A percentile compares a stretch with the other conserved stretches of the same genome.
Conservation (phyloP, 2,888 invertebrate genomes). For the Stegophylla sp. region DNA sequence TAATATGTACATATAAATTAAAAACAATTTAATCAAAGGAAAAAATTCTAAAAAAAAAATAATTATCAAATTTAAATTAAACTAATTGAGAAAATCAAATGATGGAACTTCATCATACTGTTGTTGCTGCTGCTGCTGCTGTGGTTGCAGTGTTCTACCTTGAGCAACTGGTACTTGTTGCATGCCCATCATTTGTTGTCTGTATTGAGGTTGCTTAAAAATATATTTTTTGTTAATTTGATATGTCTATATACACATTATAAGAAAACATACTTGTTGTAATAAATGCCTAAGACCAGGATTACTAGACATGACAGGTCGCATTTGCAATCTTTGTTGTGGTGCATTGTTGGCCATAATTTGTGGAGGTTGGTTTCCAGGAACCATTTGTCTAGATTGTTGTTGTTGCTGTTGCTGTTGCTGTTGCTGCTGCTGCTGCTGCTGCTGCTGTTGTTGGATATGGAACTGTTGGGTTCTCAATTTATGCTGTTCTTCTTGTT, state of each 20-base stretch:
- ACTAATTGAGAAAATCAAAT: constrained; percentile 67
- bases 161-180: constrained; percentile 68
- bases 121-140: constrained; percentile 65
- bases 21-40: not conserved
- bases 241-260: no score
- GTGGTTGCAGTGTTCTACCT: constrained; percentile 65
- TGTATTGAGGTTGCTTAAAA: constrained; percentile 74
- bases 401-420: constrained; percentile 62
- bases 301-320: constrained; percentile 74
- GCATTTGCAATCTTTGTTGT: constrained; percentile 73
- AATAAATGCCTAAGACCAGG: constrained; percentile 81
- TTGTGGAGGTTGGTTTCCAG: constrained; percentile 64
- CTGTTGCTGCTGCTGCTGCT: constrained; percentile 64
- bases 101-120: constrained; percentile 68
- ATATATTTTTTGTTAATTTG: not conserved
- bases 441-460: constrained; percentile 67
- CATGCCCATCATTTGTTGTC: constrained; percentile 70
- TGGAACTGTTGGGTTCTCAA: constrained; percentile 66
- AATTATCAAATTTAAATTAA: not conserved
- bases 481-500: constrained; percentile 64
- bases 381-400: constrained; percentile 61
- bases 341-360: constrained; percentile 64
- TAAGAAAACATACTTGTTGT: constrained; percentile 71
- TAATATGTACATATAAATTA: not conserved
- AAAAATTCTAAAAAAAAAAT: not conserved